phyloP scores from a whole-genome alignment of 2,888 invertebrate species.

The Oasisia sp. region DNA sequence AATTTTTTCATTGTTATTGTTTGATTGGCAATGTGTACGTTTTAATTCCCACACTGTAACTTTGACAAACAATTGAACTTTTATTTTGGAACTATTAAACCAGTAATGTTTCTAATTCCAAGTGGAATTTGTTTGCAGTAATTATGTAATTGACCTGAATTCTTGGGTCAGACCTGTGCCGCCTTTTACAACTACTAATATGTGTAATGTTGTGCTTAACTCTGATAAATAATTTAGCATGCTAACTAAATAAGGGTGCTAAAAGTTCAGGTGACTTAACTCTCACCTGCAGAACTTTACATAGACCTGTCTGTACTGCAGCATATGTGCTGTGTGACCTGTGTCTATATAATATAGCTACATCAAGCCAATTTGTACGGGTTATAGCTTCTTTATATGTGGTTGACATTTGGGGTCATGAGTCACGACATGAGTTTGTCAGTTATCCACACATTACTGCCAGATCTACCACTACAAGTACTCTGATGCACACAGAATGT shows the following conservation, averaged over 20 bases:
- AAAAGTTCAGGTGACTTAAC: background rate
- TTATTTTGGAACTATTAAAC: too few species aligned
- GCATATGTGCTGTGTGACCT: background rate
- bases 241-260: background rate
- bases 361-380: background rate
- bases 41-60: too few species aligned
- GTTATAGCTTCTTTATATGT: background rate
- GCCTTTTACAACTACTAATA: background rate
- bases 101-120: too few species aligned
- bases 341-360: background rate
- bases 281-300: background rate
- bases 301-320: background rate
- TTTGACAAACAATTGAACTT: too few species aligned
- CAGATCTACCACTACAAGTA: background rate
- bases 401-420: background rate
- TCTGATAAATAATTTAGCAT: background rate
- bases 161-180: background rate
- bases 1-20: too few species aligned
- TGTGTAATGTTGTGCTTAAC: background rate
- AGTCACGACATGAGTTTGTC: background rate
- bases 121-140: too few species aligned
- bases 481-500: background rate
- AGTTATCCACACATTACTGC: background rate
- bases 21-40: too few species aligned
- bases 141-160: too few species aligned